Evolutionary conservation across 2,113 vertebrate genomes (phyloP).

Genomic region (Mixornis gularis): DNA sequence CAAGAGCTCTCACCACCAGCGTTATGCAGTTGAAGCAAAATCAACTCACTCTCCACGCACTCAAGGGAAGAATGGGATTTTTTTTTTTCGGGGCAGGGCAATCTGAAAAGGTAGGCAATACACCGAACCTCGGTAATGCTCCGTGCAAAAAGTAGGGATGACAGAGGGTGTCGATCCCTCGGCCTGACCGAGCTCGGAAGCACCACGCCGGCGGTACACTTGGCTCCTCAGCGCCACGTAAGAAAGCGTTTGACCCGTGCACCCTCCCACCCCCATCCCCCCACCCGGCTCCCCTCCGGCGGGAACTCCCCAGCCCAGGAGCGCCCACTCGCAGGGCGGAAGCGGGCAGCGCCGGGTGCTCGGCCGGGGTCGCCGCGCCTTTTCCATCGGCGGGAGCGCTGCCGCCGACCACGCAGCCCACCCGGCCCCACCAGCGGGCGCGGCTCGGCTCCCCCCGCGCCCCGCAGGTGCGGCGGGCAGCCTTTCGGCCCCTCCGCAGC

Average conservation of each 20-base stretch:
- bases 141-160: fast-evolving
- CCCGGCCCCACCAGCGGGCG: neutral
- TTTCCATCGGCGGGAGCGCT: fast-evolving
- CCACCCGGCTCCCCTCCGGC: neutral
- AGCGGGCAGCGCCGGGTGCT: fast-evolving
- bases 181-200: fast-evolving
- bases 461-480: neutral
- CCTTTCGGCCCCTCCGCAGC: neutral
- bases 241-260: fast-evolving
- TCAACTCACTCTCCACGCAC: neutral
- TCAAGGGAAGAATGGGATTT: fast-evolving
- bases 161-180: fast-evolving
- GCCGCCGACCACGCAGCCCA: neutral
- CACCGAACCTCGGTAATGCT: fast-evolving
- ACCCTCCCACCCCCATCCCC: neutral
- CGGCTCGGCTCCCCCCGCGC: too few species aligned
- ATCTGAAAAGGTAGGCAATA: fast-evolving
- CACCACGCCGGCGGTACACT: fast-evolving
- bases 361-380: too few species aligned
- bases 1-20: fast-evolving
- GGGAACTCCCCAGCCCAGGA: neutral
- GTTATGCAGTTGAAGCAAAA: fast-evolving
- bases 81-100: fast-evolving
- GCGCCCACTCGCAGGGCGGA: neutral
- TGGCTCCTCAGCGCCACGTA: fast-evolving